Conservation (phyloP, 2,113 vertebrate genomes). For the Fulmarus glacialis region DNA sequence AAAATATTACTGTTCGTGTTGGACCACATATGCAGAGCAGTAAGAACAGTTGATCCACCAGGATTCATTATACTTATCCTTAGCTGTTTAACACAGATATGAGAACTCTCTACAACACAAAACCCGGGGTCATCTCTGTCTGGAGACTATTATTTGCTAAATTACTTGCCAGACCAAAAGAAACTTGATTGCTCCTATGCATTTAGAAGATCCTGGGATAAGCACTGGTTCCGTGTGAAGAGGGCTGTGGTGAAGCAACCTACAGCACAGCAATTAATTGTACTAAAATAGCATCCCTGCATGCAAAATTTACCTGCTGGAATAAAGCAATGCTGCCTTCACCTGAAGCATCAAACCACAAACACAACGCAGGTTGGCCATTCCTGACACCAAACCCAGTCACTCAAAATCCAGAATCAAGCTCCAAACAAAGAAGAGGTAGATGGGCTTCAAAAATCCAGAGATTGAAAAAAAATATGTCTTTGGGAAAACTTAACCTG, state of each 20-base stretch:
- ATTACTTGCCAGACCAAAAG: constrained; percentile 25
- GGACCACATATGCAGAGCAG: background rate
- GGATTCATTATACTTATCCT: constrained; percentile 26
- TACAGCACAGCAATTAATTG: constrained; percentile 13
- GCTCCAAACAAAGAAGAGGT: background rate
- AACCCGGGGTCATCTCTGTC: constrained; percentile 7
- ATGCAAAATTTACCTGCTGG: background rate
- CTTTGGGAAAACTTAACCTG: background rate
- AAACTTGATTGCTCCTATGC: background rate
- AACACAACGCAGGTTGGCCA: background rate
- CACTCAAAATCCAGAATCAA: background rate
- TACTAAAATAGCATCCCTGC: background rate
- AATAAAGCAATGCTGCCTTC: background rate
- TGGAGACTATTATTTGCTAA: constrained; percentile 34
- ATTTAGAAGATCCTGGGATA: constrained; percentile 21
- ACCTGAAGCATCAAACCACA: background rate
- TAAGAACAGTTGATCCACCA: background rate
- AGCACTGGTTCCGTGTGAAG: background rate
- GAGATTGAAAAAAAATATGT: background rate
- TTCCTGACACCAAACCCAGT: background rate
- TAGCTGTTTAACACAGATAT: constrained; percentile 24
- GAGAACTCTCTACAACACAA: constrained; percentile 34
- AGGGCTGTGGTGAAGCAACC: background rate
- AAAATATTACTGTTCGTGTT: background rate
- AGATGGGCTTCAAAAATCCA: background rate